Base-by-base conservation (phyloP, 2,797 vertebrate genomes). In the Garrulus glandarius region DNA sequence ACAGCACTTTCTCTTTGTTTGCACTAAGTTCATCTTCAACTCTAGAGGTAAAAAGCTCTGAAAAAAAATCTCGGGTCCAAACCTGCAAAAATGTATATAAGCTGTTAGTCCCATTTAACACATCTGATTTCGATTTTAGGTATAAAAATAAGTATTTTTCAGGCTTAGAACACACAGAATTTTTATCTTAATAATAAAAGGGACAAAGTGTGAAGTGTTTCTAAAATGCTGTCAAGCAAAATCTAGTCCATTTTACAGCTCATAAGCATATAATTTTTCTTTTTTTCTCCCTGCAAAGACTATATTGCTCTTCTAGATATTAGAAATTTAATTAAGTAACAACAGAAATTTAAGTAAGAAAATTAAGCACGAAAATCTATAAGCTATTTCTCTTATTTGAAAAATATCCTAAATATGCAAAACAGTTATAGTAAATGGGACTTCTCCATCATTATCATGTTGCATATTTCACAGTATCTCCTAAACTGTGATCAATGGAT, bases 401-500 rank as follows among this genome's bases (percentile, higher is more conserved):
- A 22, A 85, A 75, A 78, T 47, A 11, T 29, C 46, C 70, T 76
- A 84, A 39, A 26, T 5, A 11, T 49, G 44, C 44, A 70, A 49
- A 67, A 64, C 14, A 61, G 20, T 26, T 34, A 63, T 1, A 61
- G 23, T 11, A 76, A 61, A 74, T 27, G 15, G 22, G 29, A 36
- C 41, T 63, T 55, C 86, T 20, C 47, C 56, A 72, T 32, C 1
- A 0, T 22, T 70, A 57, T 8, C 44, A 56, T 0, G 0, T 5
- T n/a, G 30, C 1, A 0, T 22, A 55, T 57, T 84, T 75, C 71
- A 83, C 49, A 18, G 44, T 6, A 36, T 34, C 61, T 81, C 22
- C 65, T 71, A 26, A 64, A 46, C 59, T 13, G 7, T 23, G 30
- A 47, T 43, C 50, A 71, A 30, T n/a, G 49, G 24, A 50, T 47